phyloP scores from a whole-genome alignment of 2,888 invertebrate genomes.

The Melikaiella ostensackeni region DNA sequence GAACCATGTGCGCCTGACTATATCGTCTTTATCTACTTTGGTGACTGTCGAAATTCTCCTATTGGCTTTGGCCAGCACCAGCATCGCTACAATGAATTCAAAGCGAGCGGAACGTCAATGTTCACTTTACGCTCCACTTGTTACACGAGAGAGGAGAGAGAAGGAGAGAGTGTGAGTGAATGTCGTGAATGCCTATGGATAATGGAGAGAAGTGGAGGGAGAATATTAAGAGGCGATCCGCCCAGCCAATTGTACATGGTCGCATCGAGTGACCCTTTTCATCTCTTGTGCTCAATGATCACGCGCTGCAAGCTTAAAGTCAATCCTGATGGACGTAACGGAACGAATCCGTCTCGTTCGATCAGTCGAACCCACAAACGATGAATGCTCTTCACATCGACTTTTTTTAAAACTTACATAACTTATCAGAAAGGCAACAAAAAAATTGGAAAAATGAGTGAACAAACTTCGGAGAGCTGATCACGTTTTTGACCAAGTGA shows the following conservation, averaged over 20 bases:
- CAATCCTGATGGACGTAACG: constrained; percentile 55
- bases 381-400: no score
- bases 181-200: neutral
- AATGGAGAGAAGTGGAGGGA: constrained; percentile 38
- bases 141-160: constrained; percentile 50
- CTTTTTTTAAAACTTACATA: neutral
- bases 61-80: neutral
- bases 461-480: no score
- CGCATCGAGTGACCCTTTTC: constrained; percentile 53
- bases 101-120: constrained; percentile 2
- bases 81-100: constrained; percentile 2
- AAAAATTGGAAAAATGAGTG: neutral
- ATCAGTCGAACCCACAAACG: no score
- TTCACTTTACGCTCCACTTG: constrained; percentile 63
- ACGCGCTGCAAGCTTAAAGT: constrained; percentile 51
- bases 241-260: constrained; percentile 58
- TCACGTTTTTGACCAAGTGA: no score
- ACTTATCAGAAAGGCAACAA: neutral
- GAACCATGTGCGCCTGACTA: neutral
- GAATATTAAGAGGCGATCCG: constrained; percentile 62
- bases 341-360: constrained; percentile 56
- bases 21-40: neutral
- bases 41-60: neutral
- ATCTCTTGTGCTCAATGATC: constrained; percentile 51
- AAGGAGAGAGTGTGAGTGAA: neutral